These are phyloP conservation scores for Solea solea DNA, from an alignment of 2,113 vertebrate species.

Conservation along the genomic window DNA sequence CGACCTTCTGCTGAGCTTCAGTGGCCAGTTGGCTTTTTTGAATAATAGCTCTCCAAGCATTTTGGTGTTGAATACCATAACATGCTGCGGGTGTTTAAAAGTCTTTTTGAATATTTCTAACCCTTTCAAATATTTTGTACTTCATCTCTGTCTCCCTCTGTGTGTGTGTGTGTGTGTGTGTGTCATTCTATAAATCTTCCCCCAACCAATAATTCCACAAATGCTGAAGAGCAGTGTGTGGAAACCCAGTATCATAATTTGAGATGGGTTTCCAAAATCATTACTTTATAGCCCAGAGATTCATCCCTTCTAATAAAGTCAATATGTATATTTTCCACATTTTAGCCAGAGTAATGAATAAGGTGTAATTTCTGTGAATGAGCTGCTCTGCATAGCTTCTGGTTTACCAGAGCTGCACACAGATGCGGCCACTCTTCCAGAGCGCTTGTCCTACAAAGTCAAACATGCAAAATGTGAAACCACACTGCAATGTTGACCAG, in stretches of 20 bases:
- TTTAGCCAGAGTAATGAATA: slow-evolving; percentile 59
- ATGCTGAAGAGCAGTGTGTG: slow-evolving; percentile 29
- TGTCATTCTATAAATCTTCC: slow-evolving; percentile 60
- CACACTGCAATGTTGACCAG: slow-evolving; percentile 74
- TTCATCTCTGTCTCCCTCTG: slow-evolving; percentile 12
- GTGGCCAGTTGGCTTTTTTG: slow-evolving; percentile 7
- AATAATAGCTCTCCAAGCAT: slow-evolving; percentile 24
- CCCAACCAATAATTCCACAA: slow-evolving; percentile 59
- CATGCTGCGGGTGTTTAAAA: slow-evolving; percentile 38
- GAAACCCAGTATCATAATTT: slow-evolving; percentile 65
- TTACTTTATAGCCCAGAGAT: slow-evolving; percentile 49
- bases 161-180: slow-evolving; percentile 22
- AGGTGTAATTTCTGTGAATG: slow-evolving; percentile 79
- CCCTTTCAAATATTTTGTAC: slow-evolving; percentile 48
- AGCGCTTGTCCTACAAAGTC: slow-evolving; percentile 73
- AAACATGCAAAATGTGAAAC: slow-evolving; percentile 74
- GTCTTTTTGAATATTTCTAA: slow-evolving; percentile 47
- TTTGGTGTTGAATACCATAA: slow-evolving; percentile 34
- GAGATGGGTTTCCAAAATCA: slow-evolving; percentile 56
- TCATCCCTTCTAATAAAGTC: slow-evolving; percentile 57
- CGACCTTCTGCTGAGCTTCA: slow-evolving; percentile 42
- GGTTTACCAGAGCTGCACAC: slow-evolving; percentile 73
- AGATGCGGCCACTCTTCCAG: slow-evolving; percentile 28
- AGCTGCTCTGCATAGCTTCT: slow-evolving; percentile 78
- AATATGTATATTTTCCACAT: slow-evolving; percentile 68